phyloP scores from a whole-genome alignment of 2,797 vertebrate genomes.

The Megalops cyprinoides region DNA sequence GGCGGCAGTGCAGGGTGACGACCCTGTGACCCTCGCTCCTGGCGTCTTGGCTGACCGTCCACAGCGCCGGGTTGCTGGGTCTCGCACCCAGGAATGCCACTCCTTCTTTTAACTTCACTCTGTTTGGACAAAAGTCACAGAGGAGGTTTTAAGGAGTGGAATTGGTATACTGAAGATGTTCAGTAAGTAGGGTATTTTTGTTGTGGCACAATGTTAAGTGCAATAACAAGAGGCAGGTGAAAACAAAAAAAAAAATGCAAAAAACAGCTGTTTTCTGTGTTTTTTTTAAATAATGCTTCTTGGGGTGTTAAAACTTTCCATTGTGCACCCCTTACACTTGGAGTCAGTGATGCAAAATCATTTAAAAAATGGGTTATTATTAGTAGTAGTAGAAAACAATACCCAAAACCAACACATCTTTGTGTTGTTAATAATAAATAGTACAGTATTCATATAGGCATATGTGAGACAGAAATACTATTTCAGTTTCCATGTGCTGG shows the following conservation, averaged over 20 bases:
- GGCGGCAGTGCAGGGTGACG: constrained; percentile 84
- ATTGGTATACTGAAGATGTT: background rate
- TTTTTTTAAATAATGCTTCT: no score
- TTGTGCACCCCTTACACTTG: no score
- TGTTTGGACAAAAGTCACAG: constrained; percentile 57
- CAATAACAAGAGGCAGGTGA: background rate
- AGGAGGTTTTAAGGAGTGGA: background rate
- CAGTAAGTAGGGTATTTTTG: background rate
- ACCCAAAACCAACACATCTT: no score
- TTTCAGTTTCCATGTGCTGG: no score
- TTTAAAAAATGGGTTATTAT: no score
- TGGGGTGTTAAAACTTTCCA: no score
- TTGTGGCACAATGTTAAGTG: background rate
- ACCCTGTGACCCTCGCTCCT: constrained; percentile 85
- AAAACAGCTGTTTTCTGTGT: no score
- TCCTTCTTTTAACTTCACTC: constrained; percentile 94
- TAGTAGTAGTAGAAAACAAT: no score
- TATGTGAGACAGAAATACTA: background rate
- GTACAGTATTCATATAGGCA: background rate
- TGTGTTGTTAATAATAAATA: no score
- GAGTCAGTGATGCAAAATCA: no score
- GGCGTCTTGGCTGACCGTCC: constrained; percentile 88
- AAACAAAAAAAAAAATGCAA: background rate
- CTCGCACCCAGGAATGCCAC: constrained; percentile 84
- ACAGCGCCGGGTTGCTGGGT: constrained; percentile 84